These are phyloP conservation scores for Tiphia femorata DNA, from an alignment of 2,888 invertebrate genomes.

Conservation along the genomic window DNA sequence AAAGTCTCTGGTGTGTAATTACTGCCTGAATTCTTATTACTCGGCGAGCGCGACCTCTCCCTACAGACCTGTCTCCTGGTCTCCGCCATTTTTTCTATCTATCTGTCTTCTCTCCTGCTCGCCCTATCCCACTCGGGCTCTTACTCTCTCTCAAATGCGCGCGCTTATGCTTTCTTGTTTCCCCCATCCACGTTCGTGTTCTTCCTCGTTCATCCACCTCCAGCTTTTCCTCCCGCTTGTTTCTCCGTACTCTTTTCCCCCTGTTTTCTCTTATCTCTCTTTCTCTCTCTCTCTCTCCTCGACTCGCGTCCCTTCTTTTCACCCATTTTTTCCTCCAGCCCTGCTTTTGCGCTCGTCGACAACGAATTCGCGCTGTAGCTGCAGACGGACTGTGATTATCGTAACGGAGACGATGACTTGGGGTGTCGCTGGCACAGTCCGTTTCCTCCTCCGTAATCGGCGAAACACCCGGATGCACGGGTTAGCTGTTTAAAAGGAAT, in stretches of 20 bases:
- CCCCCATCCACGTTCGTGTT: not conserved
- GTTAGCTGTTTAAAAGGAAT: too few relatives aligned
- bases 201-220: not conserved
- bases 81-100: slow-evolving; percentile 20
- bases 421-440: not conserved
- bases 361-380: slow-evolving; percentile 15
- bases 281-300: not conserved
- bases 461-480: not conserved
- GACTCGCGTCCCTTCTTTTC: slow-evolving; percentile 12
- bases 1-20: slow-evolving; percentile 54
- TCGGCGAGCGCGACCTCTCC: slow-evolving; percentile 35
- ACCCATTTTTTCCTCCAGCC: not conserved
- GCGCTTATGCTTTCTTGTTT: not conserved
- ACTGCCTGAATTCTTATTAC: slow-evolving; percentile 54
- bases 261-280: not conserved
- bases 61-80: slow-evolving; percentile 39
- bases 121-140: not conserved
- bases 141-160: not conserved
- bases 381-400: slow-evolving; percentile 12
- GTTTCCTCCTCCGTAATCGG: not conserved
- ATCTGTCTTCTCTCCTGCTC: not conserved
- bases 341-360: not conserved
- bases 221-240: not conserved
- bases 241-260: not conserved
- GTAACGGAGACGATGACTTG: not conserved